Evolutionary conservation across 2,888 invertebrate species (phyloP).

Genomic region (Octonoba sinensis): DNA sequence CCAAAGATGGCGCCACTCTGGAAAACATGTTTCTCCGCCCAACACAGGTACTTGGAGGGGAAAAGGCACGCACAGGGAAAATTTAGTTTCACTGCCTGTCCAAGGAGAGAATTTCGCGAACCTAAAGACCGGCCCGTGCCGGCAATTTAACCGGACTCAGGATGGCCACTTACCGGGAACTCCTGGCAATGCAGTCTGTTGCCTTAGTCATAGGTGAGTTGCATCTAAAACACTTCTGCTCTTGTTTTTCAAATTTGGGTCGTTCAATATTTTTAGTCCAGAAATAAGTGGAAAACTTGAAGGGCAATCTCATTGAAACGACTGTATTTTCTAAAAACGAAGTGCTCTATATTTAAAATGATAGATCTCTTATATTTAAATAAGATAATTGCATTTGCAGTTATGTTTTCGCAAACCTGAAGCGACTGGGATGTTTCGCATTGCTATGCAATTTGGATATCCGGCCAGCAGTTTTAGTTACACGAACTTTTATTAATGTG

Average conservation of each 20-base stretch:
- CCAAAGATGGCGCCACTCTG: constrained; percentile 47
- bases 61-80: constrained; percentile 18
- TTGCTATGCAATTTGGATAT: no score
- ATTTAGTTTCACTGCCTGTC: constrained; percentile 45
- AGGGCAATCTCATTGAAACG: no score
- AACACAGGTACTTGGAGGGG: constrained; percentile 20
- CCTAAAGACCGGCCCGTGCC: constrained; percentile 38
- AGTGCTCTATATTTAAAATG: no score
- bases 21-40: not conserved
- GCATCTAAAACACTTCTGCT: not conserved
- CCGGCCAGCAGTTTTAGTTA: no score
- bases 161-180: constrained; percentile 32
- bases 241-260: not conserved
- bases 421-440: no score
- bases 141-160: constrained; percentile 1
- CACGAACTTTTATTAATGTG: no score
- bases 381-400: no score
- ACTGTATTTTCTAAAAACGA: no score
- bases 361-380: no score
- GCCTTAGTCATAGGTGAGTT: constrained; percentile 48
- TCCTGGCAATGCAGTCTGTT: constrained; percentile 33
- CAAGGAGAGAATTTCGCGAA: constrained; percentile 20
- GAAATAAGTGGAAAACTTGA: no score
- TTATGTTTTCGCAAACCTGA: no score
- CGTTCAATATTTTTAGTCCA: no score